phyloP scores from a whole-genome alignment of 2,797 vertebrate species.

The Furcifer pardalis region DNA sequence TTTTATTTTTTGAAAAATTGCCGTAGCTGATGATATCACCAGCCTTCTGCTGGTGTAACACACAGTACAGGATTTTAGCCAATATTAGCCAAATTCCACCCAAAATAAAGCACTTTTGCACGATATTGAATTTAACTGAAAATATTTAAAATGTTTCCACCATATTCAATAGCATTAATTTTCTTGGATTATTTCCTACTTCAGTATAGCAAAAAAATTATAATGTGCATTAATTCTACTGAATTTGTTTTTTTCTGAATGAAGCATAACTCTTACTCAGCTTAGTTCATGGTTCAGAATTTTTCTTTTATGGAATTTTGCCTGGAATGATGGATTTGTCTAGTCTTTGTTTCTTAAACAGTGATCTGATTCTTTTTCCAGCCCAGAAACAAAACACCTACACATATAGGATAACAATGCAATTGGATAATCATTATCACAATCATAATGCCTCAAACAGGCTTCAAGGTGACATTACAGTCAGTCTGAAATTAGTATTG shows the following conservation, averaged over 20 bases:
- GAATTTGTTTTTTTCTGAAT: not conserved
- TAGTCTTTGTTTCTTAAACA: not conserved
- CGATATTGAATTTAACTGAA: constrained; percentile 10
- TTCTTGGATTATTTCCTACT: not conserved
- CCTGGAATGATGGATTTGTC: not conserved
- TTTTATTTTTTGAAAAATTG: too few species aligned
- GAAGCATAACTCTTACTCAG: not conserved
- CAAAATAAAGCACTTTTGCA: constrained; percentile 4
- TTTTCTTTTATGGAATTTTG: not conserved
- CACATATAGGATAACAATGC: not conserved
- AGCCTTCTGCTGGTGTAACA: too few species aligned
- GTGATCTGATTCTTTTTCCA: fast-evolving
- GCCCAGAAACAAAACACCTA: constrained; percentile 6
- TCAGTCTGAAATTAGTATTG: constrained; percentile 56
- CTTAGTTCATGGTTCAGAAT: not conserved
- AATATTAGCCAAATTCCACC: not conserved
- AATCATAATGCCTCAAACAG: not conserved
- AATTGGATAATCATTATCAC: not conserved
- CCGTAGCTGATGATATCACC: too few species aligned
- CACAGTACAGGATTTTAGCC: too few species aligned
- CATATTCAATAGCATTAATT: not conserved
- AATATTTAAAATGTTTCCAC: not conserved
- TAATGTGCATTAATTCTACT: not conserved
- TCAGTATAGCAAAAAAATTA: not conserved
- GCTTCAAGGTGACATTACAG: constrained; percentile 49